phyloP scores from a whole-genome alignment of 2,888 invertebrate genomes.

The Ochlodes sylvanus region DNA sequence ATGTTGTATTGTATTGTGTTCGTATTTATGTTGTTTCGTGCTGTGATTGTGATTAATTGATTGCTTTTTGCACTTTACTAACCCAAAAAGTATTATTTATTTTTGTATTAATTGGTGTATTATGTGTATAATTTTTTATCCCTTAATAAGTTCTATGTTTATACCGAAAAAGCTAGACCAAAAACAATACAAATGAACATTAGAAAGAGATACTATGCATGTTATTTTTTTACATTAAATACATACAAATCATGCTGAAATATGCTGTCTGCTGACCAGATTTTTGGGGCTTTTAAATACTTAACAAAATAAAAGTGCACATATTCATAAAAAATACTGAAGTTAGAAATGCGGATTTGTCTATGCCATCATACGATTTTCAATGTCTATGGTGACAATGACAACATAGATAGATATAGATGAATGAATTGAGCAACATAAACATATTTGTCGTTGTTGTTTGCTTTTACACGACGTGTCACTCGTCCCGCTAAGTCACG shows the following conservation, averaged over 20 bases:
- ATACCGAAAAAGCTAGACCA: background rate
- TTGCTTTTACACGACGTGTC: constrained; percentile 21
- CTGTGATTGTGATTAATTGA: constrained; percentile 41
- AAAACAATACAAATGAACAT: constrained; percentile 4
- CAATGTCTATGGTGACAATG: constrained; percentile 62
- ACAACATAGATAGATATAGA: background rate
- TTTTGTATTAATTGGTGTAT: constrained; percentile 38
- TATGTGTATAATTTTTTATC: constrained; percentile 29
- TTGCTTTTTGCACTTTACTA: constrained; percentile 71
- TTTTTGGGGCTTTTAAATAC: constrained; percentile 16
- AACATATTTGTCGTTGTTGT: constrained; percentile 12
- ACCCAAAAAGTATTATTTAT: constrained; percentile 53
- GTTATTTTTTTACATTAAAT: constrained; percentile 12
- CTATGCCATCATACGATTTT: constrained; percentile 63
- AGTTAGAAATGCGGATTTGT: constrained; percentile 57
- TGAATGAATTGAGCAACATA: background rate
- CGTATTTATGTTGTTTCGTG: constrained; percentile 46
- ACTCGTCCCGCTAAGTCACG: background rate
- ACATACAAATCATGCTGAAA: constrained; percentile 7
- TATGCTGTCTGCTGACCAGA: constrained; percentile 60
- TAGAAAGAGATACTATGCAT: constrained; percentile 13
- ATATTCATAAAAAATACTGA: constrained; percentile 5
- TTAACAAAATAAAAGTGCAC: constrained; percentile 16
- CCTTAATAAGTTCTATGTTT: background rate
- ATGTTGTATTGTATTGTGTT: constrained; percentile 46